Evolutionary conservation across 2,113 vertebrate genomes (phyloP).

Genomic region (Sminthopsis crassicaudata): DNA sequence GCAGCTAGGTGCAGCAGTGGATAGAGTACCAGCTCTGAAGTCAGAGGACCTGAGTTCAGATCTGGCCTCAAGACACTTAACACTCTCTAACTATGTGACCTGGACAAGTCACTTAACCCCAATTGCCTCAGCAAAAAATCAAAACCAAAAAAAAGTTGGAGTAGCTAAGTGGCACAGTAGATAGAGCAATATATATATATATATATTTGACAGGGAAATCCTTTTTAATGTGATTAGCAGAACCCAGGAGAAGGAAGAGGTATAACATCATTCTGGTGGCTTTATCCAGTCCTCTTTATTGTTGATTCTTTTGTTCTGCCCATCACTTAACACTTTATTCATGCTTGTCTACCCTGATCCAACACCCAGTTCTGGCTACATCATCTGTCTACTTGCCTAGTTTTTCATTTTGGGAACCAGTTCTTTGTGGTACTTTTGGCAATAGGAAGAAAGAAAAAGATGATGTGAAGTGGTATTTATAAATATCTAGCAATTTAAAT

Average conservation of each 20-base stretch:
- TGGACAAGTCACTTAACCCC: too few relatives aligned
- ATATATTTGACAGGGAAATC: neutral
- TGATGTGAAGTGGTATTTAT: slow-evolving; percentile 33
- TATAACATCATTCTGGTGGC: neutral
- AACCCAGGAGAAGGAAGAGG: neutral
- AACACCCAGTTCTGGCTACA: neutral
- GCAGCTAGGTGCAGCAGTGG: too few relatives aligned
- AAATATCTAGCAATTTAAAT: neutral
- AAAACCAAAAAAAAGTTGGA: too few relatives aligned
- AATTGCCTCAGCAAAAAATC: too few relatives aligned
- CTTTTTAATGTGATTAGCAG: neutral
- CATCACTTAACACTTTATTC: neutral
- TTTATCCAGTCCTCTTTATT: neutral
- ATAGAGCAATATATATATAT: too few relatives aligned
- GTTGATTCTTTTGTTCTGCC: neutral
- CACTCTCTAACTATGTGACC: too few relatives aligned
- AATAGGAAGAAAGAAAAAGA: slow-evolving; percentile 20
- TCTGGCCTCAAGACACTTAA: too few relatives aligned
- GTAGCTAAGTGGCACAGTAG: too few relatives aligned
- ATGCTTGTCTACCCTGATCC: neutral
- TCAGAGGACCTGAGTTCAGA: too few relatives aligned
- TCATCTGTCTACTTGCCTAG: slow-evolving; percentile 1
- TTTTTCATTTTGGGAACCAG: slow-evolving; percentile 17
- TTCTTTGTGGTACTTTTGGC: slow-evolving; percentile 21
- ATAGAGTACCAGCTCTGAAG: too few relatives aligned